Conservation (phyloP, 2,888 invertebrate species). For the Caenorhabditis becei region DNA sequence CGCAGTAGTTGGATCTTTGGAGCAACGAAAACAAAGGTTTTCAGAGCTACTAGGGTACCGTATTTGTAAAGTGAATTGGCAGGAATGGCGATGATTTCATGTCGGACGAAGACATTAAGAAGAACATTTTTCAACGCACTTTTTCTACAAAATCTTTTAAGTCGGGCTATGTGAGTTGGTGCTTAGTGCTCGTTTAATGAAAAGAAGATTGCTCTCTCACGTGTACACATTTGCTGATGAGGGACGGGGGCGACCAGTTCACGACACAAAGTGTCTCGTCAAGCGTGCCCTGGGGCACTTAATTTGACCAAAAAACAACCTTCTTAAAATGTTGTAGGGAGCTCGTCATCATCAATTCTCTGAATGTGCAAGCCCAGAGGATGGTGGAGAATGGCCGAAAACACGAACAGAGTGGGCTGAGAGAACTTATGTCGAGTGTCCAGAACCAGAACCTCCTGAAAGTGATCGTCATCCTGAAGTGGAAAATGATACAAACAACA, state of each 20-base stretch:
- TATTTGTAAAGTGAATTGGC: conserved; percentile 2
- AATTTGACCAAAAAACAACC: conserved; percentile 30
- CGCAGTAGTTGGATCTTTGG: conserved; percentile 69
- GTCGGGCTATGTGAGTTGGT: conserved; percentile 66
- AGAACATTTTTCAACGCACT: conserved; percentile 72
- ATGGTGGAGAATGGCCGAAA: conserved; percentile 65
- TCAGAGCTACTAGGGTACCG: neutral
- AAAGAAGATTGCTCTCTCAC: conserved; percentile 19
- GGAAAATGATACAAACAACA: conserved; percentile 70
- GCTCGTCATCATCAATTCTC: conserved; percentile 65
- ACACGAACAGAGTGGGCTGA: conserved; percentile 63
- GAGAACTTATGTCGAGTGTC: conserved; percentile 76
- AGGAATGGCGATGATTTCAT: conserved; percentile 65
- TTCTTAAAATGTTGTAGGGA: conserved; percentile 57
- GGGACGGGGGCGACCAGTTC: conserved; percentile 11
- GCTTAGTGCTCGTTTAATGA: conserved; percentile 25
- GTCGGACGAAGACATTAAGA: conserved; percentile 72
- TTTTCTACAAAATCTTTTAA: conserved; percentile 71
- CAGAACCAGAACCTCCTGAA: conserved; percentile 72
- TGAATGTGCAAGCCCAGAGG: conserved; percentile 69
- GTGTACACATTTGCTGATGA: conserved; percentile 18
- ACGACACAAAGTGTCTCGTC: conserved; percentile 49
- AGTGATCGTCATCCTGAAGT: conserved; percentile 66
- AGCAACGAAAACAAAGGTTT: conserved; percentile 50
- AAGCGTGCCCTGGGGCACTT: conserved; percentile 58